Conservation (phyloP, 2,797 vertebrate genomes). For the Intellagama lesueurii region DNA sequence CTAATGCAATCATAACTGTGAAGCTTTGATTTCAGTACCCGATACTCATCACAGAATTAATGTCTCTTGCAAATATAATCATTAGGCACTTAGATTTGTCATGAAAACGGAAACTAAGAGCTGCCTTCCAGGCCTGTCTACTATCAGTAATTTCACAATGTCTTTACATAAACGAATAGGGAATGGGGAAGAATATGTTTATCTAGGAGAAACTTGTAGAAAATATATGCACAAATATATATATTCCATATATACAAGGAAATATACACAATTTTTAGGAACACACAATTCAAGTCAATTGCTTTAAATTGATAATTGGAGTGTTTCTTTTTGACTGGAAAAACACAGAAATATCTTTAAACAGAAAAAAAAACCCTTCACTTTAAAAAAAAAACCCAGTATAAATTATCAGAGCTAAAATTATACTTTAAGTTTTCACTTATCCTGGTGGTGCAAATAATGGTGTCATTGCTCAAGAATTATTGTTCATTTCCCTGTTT, state of each 20-base stretch:
- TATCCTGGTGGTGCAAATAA: not conserved
- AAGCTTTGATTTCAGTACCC: constrained; percentile 41
- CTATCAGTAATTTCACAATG: constrained; percentile 24
- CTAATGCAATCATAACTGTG: constrained; percentile 46
- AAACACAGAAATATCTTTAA: no score
- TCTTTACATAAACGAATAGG: constrained; percentile 19
- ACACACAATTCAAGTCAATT: constrained; percentile 64
- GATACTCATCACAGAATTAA: constrained; percentile 37
- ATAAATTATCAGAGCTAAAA: constrained; percentile 2
- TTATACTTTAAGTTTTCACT: not conserved
- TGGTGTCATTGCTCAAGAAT: not conserved
- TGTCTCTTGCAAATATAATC: constrained; percentile 41
- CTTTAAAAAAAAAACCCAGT: not conserved
- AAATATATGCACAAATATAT: no score
- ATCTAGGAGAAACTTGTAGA: constrained; percentile 42
- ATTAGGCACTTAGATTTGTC: constrained; percentile 1
- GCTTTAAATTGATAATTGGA: constrained; percentile 5
- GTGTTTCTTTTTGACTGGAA: no score
- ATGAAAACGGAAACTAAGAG: constrained; percentile 14
- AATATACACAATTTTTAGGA: no score
- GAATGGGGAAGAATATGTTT: constrained; percentile 27
- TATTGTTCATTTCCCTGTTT: no score
- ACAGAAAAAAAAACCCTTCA: not conserved
- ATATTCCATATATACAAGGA: not conserved
- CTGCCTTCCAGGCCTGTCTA: constrained; percentile 28